A percentile compares a stretch with the other conserved stretches of the same genome.
These are phyloP conservation scores for Lithophane leautieri DNA, from an alignment of 2,888 invertebrate genomes.

Conservation along the genomic window DNA sequence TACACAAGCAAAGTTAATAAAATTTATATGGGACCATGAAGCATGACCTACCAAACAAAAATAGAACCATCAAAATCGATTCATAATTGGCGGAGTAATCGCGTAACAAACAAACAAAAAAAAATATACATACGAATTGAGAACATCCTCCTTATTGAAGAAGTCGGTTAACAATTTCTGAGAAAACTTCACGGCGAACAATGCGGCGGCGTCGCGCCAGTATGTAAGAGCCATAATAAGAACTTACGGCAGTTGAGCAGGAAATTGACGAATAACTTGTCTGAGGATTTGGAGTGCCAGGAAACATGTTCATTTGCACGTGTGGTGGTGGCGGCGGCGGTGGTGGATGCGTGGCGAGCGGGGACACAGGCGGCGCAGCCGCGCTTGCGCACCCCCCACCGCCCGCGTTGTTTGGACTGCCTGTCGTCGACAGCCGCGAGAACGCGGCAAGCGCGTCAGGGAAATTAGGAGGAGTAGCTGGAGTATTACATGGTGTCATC, in stretches of 20 bases:
- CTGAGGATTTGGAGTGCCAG: constrained; percentile 81
- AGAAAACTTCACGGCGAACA: too few relatives aligned
- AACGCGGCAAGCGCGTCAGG: constrained; percentile 97
- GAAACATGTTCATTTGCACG: constrained; percentile 81
- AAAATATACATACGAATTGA: too few relatives aligned
- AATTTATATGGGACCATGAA: too few relatives aligned
- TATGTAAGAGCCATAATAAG: too few relatives aligned
- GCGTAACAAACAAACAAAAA: too few relatives aligned
- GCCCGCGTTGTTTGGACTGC: constrained; percentile 85
- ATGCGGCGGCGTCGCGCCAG: too few relatives aligned
- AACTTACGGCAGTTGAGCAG: constrained; percentile 87
- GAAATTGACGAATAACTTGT: constrained; percentile 84
- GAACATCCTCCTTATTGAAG: too few relatives aligned
- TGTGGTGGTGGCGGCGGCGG: constrained; percentile 76
- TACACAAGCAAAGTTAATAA: too few relatives aligned
- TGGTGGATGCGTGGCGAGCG: constrained; percentile 86
- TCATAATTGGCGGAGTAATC: too few relatives aligned
- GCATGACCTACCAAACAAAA: too few relatives aligned
- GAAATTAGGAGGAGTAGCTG: constrained; percentile 98
- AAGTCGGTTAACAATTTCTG: too few relatives aligned
- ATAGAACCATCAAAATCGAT: too few relatives aligned
- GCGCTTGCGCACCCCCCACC: constrained; percentile 75
- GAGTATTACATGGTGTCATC: constrained; percentile 98
- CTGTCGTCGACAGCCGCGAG: constrained; percentile 95
- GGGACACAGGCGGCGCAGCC: constrained; percentile 84